Evolutionary conservation across 2,113 vertebrate species (phyloP).

Genomic region (Tupaia tana): DNA sequence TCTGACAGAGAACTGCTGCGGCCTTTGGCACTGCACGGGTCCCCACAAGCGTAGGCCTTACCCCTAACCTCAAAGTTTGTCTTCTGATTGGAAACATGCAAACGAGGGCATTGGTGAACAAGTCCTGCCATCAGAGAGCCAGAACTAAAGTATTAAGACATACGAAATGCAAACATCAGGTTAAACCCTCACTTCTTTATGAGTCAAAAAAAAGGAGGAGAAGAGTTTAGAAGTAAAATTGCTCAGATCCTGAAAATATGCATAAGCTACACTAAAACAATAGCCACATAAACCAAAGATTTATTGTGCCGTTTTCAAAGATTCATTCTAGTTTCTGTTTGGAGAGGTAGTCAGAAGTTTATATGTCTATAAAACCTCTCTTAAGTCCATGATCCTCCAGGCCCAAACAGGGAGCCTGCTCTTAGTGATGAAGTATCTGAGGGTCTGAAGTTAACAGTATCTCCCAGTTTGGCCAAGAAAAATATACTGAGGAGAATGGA

Average conservation of each 20-base stretch:
- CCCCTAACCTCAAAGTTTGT: neutral
- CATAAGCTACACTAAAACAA: conserved; percentile 13
- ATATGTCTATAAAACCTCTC: conserved; percentile 51
- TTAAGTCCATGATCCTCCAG: conserved; percentile 10
- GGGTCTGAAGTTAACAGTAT: conserved; percentile 39
- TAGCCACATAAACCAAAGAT: conserved; percentile 44
- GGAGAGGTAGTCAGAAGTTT: conserved; percentile 43
- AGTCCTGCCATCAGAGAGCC: neutral
- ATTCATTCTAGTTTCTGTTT: conserved; percentile 46
- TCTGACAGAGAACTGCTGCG: neutral
- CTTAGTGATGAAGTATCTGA: conserved; percentile 23
- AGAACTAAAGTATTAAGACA: neutral
- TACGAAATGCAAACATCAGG: neutral
- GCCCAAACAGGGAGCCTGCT: neutral
- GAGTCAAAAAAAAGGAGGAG: neutral
- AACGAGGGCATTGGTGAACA: neutral
- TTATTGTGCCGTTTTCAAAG: conserved; percentile 15
- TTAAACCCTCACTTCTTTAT: neutral
- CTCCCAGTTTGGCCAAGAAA: conserved; percentile 57
- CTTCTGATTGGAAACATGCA: neutral
- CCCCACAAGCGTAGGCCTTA: neutral
- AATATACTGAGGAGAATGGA: conserved; percentile 53
- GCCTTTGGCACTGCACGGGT: neutral
- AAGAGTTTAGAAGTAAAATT: conserved; percentile 39
- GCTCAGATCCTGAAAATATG: conserved; percentile 27